phyloP scores from a whole-genome alignment of 2,888 invertebrate species.

The Phrixothrix hirtus region DNA sequence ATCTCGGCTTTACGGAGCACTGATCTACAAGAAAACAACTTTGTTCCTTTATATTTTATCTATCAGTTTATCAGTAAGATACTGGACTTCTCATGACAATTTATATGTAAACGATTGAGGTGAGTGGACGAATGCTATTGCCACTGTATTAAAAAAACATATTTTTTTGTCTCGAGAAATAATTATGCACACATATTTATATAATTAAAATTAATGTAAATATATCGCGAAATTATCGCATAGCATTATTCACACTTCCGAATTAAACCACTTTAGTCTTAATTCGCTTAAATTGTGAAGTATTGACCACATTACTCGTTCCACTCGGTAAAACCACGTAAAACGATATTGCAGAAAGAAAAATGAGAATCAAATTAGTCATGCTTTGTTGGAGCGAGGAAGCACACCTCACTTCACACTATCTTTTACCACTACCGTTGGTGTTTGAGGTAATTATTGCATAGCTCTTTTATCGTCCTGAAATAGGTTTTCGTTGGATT shows the following conservation, averaged over 20 bases:
- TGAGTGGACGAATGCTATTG: constrained; percentile 4
- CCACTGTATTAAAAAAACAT: constrained; percentile 27
- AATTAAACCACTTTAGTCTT: constrained; percentile 4
- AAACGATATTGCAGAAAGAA: constrained; percentile 49
- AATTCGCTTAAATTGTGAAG: constrained; percentile 9
- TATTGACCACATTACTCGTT: constrained; percentile 40
- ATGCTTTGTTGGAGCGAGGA: constrained; percentile 51
- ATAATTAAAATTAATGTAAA: too few species aligned
- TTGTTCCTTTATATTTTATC: constrained; percentile 27
- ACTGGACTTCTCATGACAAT: constrained; percentile 31
- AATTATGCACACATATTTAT: too few species aligned
- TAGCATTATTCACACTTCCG: neutral
- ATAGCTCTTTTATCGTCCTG: neutral
- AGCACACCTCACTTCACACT: constrained; percentile 56
- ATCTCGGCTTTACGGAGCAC: constrained; percentile 11
- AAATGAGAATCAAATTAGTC: constrained; percentile 54
- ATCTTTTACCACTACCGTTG: constrained; percentile 43
- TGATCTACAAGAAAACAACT: constrained; percentile 25
- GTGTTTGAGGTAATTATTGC: constrained; percentile 29
- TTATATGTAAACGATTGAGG: constrained; percentile 28
- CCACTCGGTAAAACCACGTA: constrained; percentile 48
- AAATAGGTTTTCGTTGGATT: neutral
- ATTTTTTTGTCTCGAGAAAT: too few species aligned
- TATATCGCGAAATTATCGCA: too few species aligned
- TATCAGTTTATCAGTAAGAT: constrained; percentile 26